These are phyloP conservation scores for Deladenus siricidicola DNA, from an alignment of 2,888 invertebrate species.

Conservation along the genomic window DNA sequence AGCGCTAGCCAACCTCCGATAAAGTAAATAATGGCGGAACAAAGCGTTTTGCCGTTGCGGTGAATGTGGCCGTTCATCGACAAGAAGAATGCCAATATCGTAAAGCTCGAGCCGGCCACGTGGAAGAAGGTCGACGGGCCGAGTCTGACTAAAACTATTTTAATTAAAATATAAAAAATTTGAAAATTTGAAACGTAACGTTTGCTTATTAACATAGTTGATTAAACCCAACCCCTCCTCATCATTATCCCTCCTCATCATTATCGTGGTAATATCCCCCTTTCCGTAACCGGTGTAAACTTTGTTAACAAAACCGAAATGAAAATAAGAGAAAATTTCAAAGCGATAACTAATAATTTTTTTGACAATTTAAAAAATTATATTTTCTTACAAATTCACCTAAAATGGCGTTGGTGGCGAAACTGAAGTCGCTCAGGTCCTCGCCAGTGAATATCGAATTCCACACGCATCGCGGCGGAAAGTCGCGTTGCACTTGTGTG, in stretches of 20 bases:
- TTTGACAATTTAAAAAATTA: too few species aligned
- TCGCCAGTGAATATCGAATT: slow-evolving; percentile 44
- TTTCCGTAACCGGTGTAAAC: not conserved
- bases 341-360: too few species aligned
- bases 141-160: slow-evolving; percentile 32
- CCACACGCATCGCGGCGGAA: slow-evolving; percentile 34
- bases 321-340: not conserved
- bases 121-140: slow-evolving; percentile 46
- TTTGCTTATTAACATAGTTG: too few species aligned
- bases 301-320: not conserved
- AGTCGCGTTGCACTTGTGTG: slow-evolving; percentile 1
- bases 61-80: slow-evolving; percentile 41
- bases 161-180: not conserved
- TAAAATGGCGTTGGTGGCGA: slow-evolving; percentile 43
- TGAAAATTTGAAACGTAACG: slow-evolving; percentile 1
- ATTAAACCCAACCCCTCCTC: too few species aligned
- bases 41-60: slow-evolving; percentile 38
- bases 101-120: slow-evolving; percentile 39
- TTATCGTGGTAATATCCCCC: too few species aligned
- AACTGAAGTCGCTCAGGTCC: slow-evolving; percentile 46
- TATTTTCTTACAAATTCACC: slow-evolving; percentile 23
- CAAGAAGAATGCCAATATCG: slow-evolving; percentile 39
- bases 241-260: too few species aligned
- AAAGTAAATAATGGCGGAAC: slow-evolving; percentile 47
- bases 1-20: slow-evolving; percentile 44